Percentiles rank a stretch among this genome's conserved stretches.
Evolutionary conservation across 1,140 invertebrate genomes (phyloP).

Genomic region (Tetramorium parvispinum): DNA sequence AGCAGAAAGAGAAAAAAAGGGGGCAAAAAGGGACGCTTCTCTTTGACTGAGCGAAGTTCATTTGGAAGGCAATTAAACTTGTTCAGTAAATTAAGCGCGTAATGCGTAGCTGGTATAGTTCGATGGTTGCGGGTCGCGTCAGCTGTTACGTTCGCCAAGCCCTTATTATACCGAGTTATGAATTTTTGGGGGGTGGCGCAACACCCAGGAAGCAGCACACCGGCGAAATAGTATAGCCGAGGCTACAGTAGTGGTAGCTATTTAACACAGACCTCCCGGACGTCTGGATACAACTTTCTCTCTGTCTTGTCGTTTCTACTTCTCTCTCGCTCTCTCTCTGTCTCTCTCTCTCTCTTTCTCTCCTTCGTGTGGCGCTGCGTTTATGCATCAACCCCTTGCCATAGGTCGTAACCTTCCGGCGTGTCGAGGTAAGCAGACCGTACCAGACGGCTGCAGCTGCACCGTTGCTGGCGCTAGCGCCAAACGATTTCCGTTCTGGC

Average conservation of each 20-base stretch:
- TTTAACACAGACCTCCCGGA: constrained; percentile 25
- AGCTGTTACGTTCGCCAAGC: constrained; percentile 46
- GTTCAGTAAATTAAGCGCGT: constrained; percentile 63
- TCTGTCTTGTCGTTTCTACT: background rate
- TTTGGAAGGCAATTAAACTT: constrained; percentile 65
- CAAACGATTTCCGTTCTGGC: constrained; percentile 72
- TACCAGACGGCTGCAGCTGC: constrained; percentile 68
- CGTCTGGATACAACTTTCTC: constrained; percentile 15
- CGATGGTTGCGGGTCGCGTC: constrained; percentile 66
- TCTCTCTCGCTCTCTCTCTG: constrained; percentile 19
- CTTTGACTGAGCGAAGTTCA: constrained; percentile 41
- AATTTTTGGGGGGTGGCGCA: constrained; percentile 62
- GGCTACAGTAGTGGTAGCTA: constrained; percentile 20
- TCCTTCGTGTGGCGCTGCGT: constrained; percentile 8
- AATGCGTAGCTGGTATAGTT: constrained; percentile 26
- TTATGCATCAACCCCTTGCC: constrained; percentile 68
- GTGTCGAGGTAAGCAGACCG: constrained; percentile 71
- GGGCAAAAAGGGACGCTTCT: background rate
- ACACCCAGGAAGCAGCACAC: constrained; percentile 1
- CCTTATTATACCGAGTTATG: constrained; percentile 55
- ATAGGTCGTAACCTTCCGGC: constrained; percentile 74
- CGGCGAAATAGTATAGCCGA: constrained; percentile 15
- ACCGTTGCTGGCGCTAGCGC: constrained; percentile 39
- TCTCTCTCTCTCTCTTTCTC: background rate
- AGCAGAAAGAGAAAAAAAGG: background rate